phyloP scores from a whole-genome alignment of 2,797 vertebrate genomes.

The Enteromius treurensis region DNA sequence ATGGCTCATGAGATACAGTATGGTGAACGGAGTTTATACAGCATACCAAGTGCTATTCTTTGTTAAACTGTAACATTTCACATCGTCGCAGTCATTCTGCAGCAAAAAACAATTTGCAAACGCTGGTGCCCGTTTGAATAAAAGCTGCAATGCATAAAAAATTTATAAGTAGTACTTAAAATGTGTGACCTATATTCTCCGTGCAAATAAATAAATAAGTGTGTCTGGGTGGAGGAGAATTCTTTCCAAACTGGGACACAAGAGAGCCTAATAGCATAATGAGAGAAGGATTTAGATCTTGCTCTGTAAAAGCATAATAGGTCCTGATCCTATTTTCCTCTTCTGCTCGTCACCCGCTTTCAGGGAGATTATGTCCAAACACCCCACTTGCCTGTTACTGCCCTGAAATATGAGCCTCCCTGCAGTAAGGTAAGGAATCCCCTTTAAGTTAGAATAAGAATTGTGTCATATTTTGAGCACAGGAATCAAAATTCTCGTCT shows the following conservation, averaged over 20 bases:
- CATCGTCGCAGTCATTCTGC: slow-evolving; percentile 32
- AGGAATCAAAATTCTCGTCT: not conserved
- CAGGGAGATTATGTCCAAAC: slow-evolving; percentile 58
- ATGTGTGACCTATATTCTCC: slow-evolving; percentile 80
- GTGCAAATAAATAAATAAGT: slow-evolving; percentile 79
- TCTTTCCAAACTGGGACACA: slow-evolving; percentile 73
- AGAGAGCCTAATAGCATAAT: slow-evolving; percentile 66
- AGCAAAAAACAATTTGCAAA: slow-evolving; percentile 61
- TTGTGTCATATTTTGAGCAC: not conserved
- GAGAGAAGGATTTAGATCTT: slow-evolving; percentile 68
- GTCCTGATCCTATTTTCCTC: slow-evolving; percentile 63
- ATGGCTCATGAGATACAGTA: slow-evolving; percentile 14
- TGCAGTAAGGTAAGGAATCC: slow-evolving; percentile 48
- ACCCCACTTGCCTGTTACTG: slow-evolving; percentile 53
- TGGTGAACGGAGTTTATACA: not conserved
- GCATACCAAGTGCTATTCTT: slow-evolving; percentile 32
- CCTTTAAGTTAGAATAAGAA: not conserved
- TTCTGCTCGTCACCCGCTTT: slow-evolving; percentile 43
- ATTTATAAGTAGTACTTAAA: slow-evolving; percentile 75
- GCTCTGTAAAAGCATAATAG: slow-evolving; percentile 64
- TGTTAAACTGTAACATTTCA: slow-evolving; percentile 57
- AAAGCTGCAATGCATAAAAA: slow-evolving; percentile 78
- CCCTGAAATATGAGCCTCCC: slow-evolving; percentile 43
- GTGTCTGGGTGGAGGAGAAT: slow-evolving; percentile 69
- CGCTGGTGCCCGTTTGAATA: slow-evolving; percentile 72